A percentile compares a stretch with the other conserved stretches of the same genome.
These are phyloP conservation scores for Diadema setosum DNA, from an alignment of 35 echinoderm and acorn worm species.

Conservation along the genomic window DNA sequence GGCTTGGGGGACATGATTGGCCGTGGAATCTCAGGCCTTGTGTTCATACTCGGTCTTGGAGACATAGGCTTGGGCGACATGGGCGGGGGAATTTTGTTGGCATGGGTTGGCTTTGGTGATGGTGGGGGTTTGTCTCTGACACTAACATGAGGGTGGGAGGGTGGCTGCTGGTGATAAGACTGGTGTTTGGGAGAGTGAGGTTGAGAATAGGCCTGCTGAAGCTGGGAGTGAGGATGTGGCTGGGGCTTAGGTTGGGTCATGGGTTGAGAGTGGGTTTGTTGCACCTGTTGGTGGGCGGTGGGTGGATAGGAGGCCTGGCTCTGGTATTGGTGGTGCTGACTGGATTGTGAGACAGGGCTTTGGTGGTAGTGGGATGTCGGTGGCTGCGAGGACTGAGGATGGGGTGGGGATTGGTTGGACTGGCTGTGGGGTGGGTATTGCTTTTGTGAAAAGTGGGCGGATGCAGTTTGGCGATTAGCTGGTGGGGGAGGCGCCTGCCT, in stretches of 20 bases:
- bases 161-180: background rate
- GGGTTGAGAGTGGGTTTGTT: background rate
- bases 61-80: constrained; percentile 5
- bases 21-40: background rate
- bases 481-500: background rate
- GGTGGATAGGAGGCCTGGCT: background rate
- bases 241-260: background rate
- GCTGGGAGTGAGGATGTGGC: background rate
- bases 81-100: background rate
- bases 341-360: background rate
- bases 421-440: background rate
- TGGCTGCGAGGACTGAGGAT: background rate
- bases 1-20: background rate
- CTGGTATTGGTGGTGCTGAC: background rate
- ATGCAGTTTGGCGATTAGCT: background rate
- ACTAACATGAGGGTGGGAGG: background rate
- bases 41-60: background rate
- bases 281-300: background rate
- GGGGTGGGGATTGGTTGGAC: background rate
- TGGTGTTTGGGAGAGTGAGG: background rate
- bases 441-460: background rate
- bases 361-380: background rate
- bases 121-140: background rate
- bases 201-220: constrained; percentile 1
- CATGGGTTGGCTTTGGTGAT: background rate